Percentiles rank a stretch among this genome's conserved stretches.
phyloP scores from a whole-genome alignment of 2,797 vertebrate species.

The Premnoplex brunnescens region DNA sequence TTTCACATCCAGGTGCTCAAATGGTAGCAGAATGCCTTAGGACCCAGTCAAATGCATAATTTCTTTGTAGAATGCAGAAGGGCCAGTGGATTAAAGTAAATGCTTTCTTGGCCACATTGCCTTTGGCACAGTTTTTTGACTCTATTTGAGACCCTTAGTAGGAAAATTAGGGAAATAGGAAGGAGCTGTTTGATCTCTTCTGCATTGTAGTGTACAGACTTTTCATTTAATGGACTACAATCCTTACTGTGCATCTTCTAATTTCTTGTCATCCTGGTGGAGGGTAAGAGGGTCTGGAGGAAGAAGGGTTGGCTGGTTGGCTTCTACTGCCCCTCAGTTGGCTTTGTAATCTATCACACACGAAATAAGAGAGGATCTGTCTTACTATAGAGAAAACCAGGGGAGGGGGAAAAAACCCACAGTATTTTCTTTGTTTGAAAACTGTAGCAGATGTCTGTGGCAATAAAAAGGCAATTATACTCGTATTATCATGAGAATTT shows the following conservation, averaged over 20 bases:
- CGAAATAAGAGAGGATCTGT: background rate
- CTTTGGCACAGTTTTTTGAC: background rate
- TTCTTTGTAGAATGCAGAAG: background rate
- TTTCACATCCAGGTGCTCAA: background rate
- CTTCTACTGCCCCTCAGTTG: background rate
- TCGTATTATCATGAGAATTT: conserved; percentile 70
- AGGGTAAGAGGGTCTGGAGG: background rate
- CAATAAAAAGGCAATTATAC: conserved; percentile 75
- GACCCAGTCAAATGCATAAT: background rate
- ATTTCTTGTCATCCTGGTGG: background rate
- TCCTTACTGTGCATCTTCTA: background rate
- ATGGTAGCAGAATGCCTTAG: background rate
- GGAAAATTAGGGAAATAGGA: background rate
- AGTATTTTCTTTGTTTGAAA: conserved; percentile 67
- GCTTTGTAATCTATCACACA: conserved; percentile 24
- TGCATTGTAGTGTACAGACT: background rate
- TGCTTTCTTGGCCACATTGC: background rate
- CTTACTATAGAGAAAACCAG: conserved; percentile 6
- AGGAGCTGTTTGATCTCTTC: background rate
- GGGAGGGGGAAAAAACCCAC: background rate
- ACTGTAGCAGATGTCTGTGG: conserved; percentile 75
- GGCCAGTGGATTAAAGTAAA: background rate
- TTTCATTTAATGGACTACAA: background rate
- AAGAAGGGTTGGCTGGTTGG: background rate
- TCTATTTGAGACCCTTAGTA: background rate